phyloP scores from a whole-genome alignment of 1,140 invertebrate genomes.

The Anadara kagoshimensis region DNA sequence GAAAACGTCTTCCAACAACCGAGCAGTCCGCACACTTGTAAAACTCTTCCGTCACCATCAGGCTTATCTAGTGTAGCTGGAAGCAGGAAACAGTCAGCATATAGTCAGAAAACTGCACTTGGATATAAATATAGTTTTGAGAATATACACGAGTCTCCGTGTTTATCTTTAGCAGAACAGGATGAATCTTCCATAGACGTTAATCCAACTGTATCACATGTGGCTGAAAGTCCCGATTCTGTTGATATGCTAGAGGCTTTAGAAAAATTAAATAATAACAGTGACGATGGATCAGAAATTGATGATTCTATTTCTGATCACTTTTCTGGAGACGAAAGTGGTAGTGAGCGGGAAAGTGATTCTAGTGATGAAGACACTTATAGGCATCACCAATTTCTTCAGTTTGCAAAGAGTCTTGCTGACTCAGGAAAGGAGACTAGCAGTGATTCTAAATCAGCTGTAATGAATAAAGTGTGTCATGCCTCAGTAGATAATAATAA shows the following conservation, averaged over 20 bases:
- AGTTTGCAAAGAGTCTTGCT: slow-evolving; percentile 54
- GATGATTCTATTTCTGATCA: slow-evolving; percentile 34
- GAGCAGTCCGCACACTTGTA: slow-evolving; percentile 14
- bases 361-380: slow-evolving; percentile 34
- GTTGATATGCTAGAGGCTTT: slow-evolving; percentile 50
- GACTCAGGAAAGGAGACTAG: slow-evolving; percentile 55
- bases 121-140: slow-evolving; percentile 46
- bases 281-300: slow-evolving; percentile 33
- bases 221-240: background rate
- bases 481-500: no score
- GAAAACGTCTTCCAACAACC: slow-evolving; percentile 30
- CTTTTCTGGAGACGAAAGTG: slow-evolving; percentile 16
- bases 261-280: slow-evolving; percentile 39
- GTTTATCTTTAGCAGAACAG: slow-evolving; percentile 11
- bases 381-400: slow-evolving; percentile 46
- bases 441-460: slow-evolving; percentile 59
- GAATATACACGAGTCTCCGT: slow-evolving; percentile 38
- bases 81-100: no score
- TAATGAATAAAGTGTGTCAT: background rate
- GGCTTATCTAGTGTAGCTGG: slow-evolving; percentile 11
- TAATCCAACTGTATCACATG: background rate
- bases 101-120: slow-evolving; percentile 25
- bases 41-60: slow-evolving; percentile 1
- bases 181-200: slow-evolving; percentile 16
- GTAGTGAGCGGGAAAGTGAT: slow-evolving; percentile 24